A percentile compares a stretch with the other conserved stretches of the same genome.
These are phyloP conservation scores for Gadus macrocephalus DNA, from an alignment of 2,113 vertebrate genomes.

Conservation along the genomic window DNA sequence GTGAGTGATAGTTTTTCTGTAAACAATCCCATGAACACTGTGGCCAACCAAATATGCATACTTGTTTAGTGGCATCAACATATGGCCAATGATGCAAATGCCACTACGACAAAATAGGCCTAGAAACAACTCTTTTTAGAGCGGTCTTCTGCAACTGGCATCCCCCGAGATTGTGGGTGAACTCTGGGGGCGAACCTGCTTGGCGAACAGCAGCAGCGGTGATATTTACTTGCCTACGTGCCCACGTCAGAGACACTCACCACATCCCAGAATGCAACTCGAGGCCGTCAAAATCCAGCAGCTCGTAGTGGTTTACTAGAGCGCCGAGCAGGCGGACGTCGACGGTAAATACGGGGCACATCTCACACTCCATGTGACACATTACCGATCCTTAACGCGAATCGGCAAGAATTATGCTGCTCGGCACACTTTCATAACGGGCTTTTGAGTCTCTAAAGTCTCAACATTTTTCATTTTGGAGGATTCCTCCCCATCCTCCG, in stretches of 20 bases:
- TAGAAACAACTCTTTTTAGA: too few species aligned
- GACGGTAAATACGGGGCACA: constrained; percentile 35
- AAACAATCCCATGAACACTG: not conserved
- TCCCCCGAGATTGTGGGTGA: too few species aligned
- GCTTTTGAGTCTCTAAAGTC: constrained; percentile 61
- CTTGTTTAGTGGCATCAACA: not conserved
- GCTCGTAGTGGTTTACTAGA: constrained; percentile 57
- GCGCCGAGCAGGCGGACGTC: constrained; percentile 52
- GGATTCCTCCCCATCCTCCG: constrained; percentile 74
- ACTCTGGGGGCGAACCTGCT: too few species aligned
- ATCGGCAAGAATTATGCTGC: constrained; percentile 71
- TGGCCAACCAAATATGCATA: not conserved
- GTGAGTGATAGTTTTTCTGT: not conserved
- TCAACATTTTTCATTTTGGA: constrained; percentile 68
- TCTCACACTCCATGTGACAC: constrained; percentile 55
- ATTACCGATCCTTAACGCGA: constrained; percentile 36
- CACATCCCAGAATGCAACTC: constrained; percentile 45
- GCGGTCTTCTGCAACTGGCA: too few species aligned
- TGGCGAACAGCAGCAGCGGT: too few species aligned
- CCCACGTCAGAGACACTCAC: not conserved
- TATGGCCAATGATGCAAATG: too few species aligned
- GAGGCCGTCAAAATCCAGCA: constrained; percentile 65
- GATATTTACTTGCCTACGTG: too few species aligned
- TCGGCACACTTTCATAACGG: constrained; percentile 59
- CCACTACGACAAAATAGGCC: too few species aligned